Evolutionary conservation across 2,888 invertebrate species (phyloP), one percentile per base, ranked within the genome.

Genomic region (Rhorus exstirpatorius): DNA sequence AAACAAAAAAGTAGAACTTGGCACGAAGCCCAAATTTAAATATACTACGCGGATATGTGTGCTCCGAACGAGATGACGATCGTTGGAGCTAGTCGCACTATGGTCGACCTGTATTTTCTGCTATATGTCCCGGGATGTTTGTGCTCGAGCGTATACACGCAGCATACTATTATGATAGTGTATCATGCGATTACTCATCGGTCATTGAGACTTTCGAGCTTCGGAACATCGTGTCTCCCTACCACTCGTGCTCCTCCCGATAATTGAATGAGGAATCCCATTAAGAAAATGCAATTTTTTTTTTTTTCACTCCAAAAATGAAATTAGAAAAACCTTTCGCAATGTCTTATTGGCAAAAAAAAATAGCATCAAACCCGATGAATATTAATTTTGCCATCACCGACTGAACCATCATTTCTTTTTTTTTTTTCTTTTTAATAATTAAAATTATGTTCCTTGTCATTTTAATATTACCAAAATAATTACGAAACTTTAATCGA

Each of bases 11-110:
- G 35, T 68, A 21, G 58, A 76, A 60, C 72, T 72, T 67, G 79
- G 72, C 72, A 51, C 65, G 58, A 14, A 19, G 58, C 79, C 72
- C 17, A 41, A 31, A 60, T 79, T 79, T 79, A 75, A 63, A 65
- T 75, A 65, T 46, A 44, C 46, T 21, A 61, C 74, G 74, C 63
- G 63, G 63, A 74, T 51, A 19, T 72, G 46, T 35, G 71, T 46
- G n/a, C 71, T 72, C 58, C 35, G 60, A 72, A 60, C 70, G 55
- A 70, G 58, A 31, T 31, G 58, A 67, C 41, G 55, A 70, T 24
- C 24, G 24, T 70, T 44, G 19, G 67, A 35, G 51, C 68, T 68
- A 51, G 68, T 68, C 51, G 35, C 38, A 51, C 53, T 14, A n/a
- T n/a, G 21, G 49, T 6, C 72, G 58, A 70, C 58, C 49, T 31